Base-by-base conservation (phyloP, 23 tunicate species). In the Ascidia mentula region DNA sequence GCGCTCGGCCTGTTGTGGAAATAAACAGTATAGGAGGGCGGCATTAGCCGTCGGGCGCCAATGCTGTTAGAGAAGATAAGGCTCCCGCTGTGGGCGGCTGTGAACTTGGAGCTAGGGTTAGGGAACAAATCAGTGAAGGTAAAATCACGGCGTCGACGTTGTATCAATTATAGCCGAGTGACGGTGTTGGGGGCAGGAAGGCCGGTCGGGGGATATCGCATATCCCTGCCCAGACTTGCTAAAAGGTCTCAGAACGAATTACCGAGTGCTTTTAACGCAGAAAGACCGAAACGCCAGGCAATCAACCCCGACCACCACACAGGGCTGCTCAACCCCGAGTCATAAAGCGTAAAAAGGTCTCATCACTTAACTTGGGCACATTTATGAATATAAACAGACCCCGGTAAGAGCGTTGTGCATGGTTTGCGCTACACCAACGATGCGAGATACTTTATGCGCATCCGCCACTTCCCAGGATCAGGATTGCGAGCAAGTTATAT, bases 311-410 rank as follows among this genome's bases (percentile, higher is more conserved):
- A 18, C 34, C 37, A 22, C n/a, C 74, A 26, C 32, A 18, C 2
- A 35, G 30, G 39, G 37, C 32, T 34, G 18, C 32, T 32, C 74
- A 33, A 70, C 78, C 78, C 78, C 59, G 78, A 74, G 37, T 74
- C 78, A 74, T 74, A 74, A 38, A 74, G 53, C 78, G 78, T 74
- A 39, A 74, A 74, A 28, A 38, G 78, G 78, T 31, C 78, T 39
- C 78, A 38, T 74, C 37, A 74, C 53, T 70, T 70, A 70, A 70
- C 74, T 33, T 32, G 74, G 36, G 39, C 38, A 70, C 65, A 53
- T 53, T 53, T 53, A 26, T 6, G 65, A 53, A 53, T 53, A 53
- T 53, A 53, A 53, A 53, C 65, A 53, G 24, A 9, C 2, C 65
- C 65, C 4, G 65, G 65, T 28, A 26, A 53, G 65, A 26, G 65